phyloP scores from a whole-genome alignment of 2,888 invertebrate species.

The Orthonevra nobilis region DNA sequence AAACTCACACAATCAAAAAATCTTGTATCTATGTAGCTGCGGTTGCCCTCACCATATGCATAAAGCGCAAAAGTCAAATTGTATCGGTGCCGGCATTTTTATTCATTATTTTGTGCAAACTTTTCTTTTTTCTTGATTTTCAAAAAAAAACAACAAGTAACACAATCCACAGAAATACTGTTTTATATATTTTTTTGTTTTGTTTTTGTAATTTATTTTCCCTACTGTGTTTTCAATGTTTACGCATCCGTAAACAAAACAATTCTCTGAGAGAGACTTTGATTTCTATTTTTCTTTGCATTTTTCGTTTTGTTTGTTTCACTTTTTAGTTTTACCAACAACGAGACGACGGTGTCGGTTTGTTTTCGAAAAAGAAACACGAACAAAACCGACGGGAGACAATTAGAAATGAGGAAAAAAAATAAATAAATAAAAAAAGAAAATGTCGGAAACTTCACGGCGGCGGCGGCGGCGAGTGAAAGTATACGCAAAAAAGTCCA shows the following conservation, averaged over 20 bases:
- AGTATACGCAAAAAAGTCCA: constrained; percentile 71
- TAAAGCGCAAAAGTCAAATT: constrained; percentile 60
- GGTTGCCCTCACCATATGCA: constrained; percentile 8
- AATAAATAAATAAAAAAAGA: constrained; percentile 37
- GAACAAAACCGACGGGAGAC: too few relatives aligned
- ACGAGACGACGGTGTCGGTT: constrained; percentile 39
- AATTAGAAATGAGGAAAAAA: constrained; percentile 22
- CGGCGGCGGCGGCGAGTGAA: too few relatives aligned
- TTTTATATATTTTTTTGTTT: constrained; percentile 34
- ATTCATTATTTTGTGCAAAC: constrained; percentile 44
- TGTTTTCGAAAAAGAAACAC: constrained; percentile 59
- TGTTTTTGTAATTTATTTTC: constrained; percentile 24
- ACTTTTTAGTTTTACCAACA: constrained; percentile 18
- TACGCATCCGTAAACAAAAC: constrained; percentile 70
- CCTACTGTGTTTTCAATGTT: constrained; percentile 45
- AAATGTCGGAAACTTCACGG: constrained; percentile 67
- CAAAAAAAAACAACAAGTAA: constrained; percentile 24
- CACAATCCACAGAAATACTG: too few relatives aligned
- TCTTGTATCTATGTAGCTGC: not conserved
- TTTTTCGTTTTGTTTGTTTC: constrained; percentile 38
- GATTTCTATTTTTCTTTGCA: constrained; percentile 62
- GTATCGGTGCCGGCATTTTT: constrained; percentile 59
- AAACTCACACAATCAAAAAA: constrained; percentile 40
- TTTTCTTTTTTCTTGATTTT: constrained; percentile 4
- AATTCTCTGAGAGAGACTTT: constrained; percentile 60